Percentiles rank a stretch among this genome's conserved stretches.
phyloP scores from a whole-genome alignment of 1,140 invertebrate genomes.

The Tyrophagus putrescentiae region DNA sequence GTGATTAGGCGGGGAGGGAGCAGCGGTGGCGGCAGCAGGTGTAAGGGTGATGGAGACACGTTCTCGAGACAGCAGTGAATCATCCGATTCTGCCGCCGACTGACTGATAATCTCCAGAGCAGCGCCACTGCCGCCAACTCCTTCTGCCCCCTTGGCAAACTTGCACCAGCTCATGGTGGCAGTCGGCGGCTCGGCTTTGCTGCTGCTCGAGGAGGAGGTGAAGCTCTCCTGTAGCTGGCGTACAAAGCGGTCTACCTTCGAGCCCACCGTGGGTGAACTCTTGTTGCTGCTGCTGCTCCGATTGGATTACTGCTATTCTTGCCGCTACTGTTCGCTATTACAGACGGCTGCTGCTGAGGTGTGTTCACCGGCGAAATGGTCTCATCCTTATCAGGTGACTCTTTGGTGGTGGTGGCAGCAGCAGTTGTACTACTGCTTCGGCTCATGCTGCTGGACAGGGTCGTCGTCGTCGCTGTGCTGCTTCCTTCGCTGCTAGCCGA shows the following conservation, averaged over 20 bases:
- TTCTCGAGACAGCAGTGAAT: background rate
- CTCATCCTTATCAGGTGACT: background rate
- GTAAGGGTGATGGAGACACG: background rate
- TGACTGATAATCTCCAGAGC: background rate
- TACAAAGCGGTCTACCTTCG: background rate
- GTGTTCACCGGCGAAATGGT: no score
- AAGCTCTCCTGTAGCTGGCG: slow-evolving; percentile 2
- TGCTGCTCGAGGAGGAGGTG: background rate
- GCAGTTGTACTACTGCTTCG: no score
- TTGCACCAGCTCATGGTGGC: background rate
- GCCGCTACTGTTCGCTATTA: no score
- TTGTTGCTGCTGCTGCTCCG: background rate
- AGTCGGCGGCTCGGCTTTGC: no score
- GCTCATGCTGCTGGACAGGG: no score
- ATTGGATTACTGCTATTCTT: no score
- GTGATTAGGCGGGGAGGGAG: background rate
- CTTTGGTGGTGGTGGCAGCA: background rate
- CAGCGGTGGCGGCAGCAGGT: background rate
- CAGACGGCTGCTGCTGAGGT: no score
- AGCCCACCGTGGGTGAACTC: background rate
- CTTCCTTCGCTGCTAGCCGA: no score
- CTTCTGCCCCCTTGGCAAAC: slow-evolving; percentile 6
- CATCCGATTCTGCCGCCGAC: slow-evolving; percentile 2
- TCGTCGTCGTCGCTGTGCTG: no score
- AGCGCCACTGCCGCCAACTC: no score